phyloP scores from a whole-genome alignment of 2,888 invertebrate species.

The Mechanitis mazaeus region DNA sequence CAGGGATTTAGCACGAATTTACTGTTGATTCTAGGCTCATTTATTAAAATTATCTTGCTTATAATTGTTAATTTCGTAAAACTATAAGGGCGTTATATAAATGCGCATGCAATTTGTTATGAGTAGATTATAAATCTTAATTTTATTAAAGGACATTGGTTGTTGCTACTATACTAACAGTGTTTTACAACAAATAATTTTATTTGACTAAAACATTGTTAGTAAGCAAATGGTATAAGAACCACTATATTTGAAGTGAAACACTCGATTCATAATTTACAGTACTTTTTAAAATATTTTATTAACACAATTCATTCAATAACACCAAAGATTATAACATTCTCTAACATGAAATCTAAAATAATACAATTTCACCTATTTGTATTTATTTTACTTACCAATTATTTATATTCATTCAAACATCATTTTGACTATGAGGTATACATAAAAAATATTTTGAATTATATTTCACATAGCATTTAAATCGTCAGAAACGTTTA shows the following conservation, averaged over 20 bases:
- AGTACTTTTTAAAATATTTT: slow-evolving; percentile 77
- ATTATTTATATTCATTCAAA: slow-evolving; percentile 73
- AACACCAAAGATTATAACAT: slow-evolving; percentile 79
- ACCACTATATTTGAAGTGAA: slow-evolving; percentile 43
- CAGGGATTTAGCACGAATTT: no score
- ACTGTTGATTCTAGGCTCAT: no score
- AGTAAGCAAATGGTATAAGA: slow-evolving; percentile 1
- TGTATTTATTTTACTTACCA: slow-evolving; percentile 68
- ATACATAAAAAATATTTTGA: slow-evolving; percentile 73
- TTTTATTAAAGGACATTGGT: no score
- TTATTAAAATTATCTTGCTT: no score
- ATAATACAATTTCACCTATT: slow-evolving; percentile 72
- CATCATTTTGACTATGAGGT: slow-evolving; percentile 74
- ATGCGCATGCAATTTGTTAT: no score
- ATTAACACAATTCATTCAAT: slow-evolving; percentile 79
- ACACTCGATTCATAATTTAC: slow-evolving; percentile 67
- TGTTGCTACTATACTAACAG: no score
- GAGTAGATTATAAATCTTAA: no score
- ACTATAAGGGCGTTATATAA: no score
- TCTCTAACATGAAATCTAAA: slow-evolving; percentile 77
- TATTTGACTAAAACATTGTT: background rate
- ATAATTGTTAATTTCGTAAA: no score
- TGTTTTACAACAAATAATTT: no score
- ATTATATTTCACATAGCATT: slow-evolving; percentile 55
- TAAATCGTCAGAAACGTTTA: slow-evolving; percentile 65